Base-by-base conservation (phyloP, 1,140 invertebrate species). In the Drosophila leontia region DNA sequence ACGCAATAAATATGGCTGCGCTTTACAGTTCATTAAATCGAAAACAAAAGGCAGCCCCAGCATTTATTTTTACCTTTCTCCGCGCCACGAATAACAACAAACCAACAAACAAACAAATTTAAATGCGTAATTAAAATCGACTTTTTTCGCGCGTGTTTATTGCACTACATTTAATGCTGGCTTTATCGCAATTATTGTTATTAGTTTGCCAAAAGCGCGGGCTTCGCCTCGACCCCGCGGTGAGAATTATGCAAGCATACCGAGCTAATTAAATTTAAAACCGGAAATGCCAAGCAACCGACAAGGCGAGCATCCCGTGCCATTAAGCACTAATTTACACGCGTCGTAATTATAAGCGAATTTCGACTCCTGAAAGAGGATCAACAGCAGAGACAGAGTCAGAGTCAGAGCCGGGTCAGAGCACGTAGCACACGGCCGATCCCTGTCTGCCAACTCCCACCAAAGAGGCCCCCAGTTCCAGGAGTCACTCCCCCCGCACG, bases 21-120 rank as follows among this genome's bases (percentile, higher is more conserved):
- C 78, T 88, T 88, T 90, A 90, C 85, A 88, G 85, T 88, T 88
- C 85, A 88, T 88, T 88, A 88, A 88, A 90, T 88, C 64, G 84
- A 90, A 84, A 88, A 88, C 84, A 88, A 88, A 87, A 88, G 84
- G 84, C 65, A 53, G 59, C 44, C 67, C 42, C 63, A 41, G 72
- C 65, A 80, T 87, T 90, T 88, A 88, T 75, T 76, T 75, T 76
- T 67, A 58, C 74, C 61, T 57, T 55, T 67, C 35, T 6, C 72
- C 29, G 17, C 34, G n/a, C 26, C 57, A 17, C 58, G 42, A 61
- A 75, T 44, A 70, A 70, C 70, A 78, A 77, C 59, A 68, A 67
- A 47, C 75, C 58, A 59, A 47, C 75, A 51, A 87, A 80, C 53
- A 56, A 56, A 84, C 84, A 87, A 71, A 84, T 80, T 83, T 86